phyloP scores from a whole-genome alignment of 2,113 vertebrate genomes.

The Diadophis punctatus region DNA sequence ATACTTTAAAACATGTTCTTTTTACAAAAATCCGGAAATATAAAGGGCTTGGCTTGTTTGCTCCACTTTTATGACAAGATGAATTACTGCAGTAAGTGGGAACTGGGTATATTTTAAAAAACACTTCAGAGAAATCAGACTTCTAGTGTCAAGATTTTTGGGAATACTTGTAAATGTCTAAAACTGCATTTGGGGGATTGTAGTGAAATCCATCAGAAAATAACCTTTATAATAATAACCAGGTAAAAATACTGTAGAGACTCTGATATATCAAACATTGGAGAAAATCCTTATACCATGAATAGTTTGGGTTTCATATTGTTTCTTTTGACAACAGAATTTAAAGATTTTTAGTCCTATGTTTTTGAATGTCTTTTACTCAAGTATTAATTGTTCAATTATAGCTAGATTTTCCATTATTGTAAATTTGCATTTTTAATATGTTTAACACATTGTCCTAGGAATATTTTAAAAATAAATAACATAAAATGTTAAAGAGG shows the following conservation, averaged over 20 bases:
- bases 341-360: background rate
- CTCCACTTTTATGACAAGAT: background rate
- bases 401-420: background rate
- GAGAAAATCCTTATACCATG: background rate
- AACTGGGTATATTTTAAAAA: background rate
- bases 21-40: background rate
- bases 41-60: background rate
- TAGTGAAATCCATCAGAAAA: slow-evolving; percentile 8
- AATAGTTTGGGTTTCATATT: background rate
- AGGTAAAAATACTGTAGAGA: background rate
- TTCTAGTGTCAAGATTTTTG: background rate
- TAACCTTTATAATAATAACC: slow-evolving; percentile 1
- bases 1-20: background rate
- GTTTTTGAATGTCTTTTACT: background rate
- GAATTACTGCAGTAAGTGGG: background rate
- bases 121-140: background rate
- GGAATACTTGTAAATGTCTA: background rate
- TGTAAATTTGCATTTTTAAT: background rate
- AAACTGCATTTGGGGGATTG: background rate
- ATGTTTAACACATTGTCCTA: background rate
- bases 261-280: background rate
- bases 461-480: background rate
- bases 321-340: background rate
- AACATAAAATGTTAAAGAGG: background rate
- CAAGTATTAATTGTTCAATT: background rate